Base-by-base conservation (phyloP, 1,140 invertebrate genomes). In the Linepithema humile region DNA sequence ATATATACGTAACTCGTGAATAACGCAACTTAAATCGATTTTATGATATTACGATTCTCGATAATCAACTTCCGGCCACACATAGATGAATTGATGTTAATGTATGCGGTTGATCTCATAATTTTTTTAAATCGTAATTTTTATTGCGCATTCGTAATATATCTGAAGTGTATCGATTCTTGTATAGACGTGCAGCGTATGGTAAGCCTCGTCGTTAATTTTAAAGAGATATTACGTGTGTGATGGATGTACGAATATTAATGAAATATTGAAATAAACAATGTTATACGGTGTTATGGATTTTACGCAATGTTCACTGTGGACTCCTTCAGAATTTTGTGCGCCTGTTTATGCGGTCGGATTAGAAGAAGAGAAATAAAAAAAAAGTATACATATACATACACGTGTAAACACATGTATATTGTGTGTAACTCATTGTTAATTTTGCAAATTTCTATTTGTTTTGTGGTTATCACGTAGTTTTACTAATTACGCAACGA, bases 251-350 rank as follows among this genome's bases (percentile, higher is more conserved):
- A 86, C 60, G 65, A 77, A 82, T 75, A 82, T 40, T 62, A 80
- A 85, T 62, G 53, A 59, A 26, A 82, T 65, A 69, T 69, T 70
- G 60, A 55, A 86, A 67, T 72, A 86, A 70, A 67, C 57, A 67
- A 69, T 80, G 77, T 86, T 84, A 70, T 80, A 78, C 48, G 50
- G 43, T 84, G 73, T 84, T 70, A 84, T 23, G 29, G 48, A 86
- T 48, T 72, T 57, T 62, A 82, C 69, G 65, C 69, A 29, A 75
- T 57, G 35, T 73, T 85, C 23, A 74, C 40, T 50, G 32, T 50
- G 29, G 20, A 85, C 48, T 55, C 1, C 17, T 45, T n/a, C 48
- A 38, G 48, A 50, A 84, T 84, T 88, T 84, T 83, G 70, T 74
- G 82, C 60, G 72, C 65, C 60, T 65, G 60, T 40, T 75, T 73